Evolutionary conservation across 2,797 vertebrate species (phyloP).

Genomic region (Chrysocyon brachyurus): DNA sequence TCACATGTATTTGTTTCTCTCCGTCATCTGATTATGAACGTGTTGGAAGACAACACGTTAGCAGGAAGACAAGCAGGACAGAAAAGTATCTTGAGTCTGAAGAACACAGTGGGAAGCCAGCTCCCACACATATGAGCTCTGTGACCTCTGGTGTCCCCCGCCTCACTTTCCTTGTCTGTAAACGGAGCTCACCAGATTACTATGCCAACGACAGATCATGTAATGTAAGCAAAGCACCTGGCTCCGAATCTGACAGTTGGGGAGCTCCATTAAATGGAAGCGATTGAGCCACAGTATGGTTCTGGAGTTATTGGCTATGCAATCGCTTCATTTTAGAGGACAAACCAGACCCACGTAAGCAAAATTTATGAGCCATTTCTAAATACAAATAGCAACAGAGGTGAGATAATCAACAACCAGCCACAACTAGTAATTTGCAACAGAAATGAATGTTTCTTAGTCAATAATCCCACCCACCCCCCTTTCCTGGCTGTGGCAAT

Average conservation of each 20-base stretch:
- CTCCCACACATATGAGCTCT: neutral
- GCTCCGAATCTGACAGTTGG: rapidly evolving
- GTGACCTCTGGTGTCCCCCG: neutral
- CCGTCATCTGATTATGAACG: neutral
- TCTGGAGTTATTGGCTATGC: neutral
- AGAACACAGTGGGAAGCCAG: neutral
- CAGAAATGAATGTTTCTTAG: constrained; percentile 45
- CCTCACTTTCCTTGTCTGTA: neutral
- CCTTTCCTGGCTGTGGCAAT: neutral
- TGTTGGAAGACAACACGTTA: neutral
- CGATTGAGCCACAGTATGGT: rapidly evolving
- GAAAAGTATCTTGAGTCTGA: no score
- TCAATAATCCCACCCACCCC: neutral
- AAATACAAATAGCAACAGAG: constrained; percentile 58
- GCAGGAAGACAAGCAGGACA: neutral
- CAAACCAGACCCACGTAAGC: constrained; percentile 67
- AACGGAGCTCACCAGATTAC: neutral
- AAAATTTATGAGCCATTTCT: constrained; percentile 75
- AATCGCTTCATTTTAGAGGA: neutral
- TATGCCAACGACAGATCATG: neutral
- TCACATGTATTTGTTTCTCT: neutral
- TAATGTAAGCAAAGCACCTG: rapidly evolving
- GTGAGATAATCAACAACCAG: constrained; percentile 75
- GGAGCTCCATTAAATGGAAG: neutral
- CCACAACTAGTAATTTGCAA: constrained; percentile 71